These are phyloP conservation scores for Oryzias woworae DNA, from an alignment of 2,113 vertebrate species.

Conservation along the genomic window DNA sequence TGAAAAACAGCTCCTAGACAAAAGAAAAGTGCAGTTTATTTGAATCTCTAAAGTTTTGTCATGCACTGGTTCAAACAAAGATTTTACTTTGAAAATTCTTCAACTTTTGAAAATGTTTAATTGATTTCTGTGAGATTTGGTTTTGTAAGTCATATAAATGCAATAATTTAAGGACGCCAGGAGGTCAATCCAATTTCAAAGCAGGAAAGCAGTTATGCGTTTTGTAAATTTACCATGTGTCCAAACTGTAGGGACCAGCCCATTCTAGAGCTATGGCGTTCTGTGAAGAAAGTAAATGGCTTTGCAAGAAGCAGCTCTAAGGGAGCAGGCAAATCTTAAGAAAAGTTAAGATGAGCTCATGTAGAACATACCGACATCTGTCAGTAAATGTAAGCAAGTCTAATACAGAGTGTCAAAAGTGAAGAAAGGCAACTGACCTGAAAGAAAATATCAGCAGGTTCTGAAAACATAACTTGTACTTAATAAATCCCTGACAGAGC, in stretches of 20 bases:
- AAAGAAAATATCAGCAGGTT: too few relatives aligned
- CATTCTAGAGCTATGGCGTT: background rate
- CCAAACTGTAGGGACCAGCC: constrained; percentile 4
- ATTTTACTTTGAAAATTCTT: constrained; percentile 12
- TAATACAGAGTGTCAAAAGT: too few relatives aligned
- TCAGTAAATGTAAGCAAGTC: background rate
- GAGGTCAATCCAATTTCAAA: constrained; percentile 27
- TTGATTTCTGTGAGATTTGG: constrained; percentile 27
- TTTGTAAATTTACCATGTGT: constrained; percentile 7
- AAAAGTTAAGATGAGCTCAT: background rate
- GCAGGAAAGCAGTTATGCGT: constrained; percentile 7
- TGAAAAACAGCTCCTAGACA: constrained; percentile 16
- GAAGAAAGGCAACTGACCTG: too few relatives aligned
- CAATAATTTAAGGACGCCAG: constrained; percentile 4
- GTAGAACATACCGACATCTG: background rate
- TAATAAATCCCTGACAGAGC: background rate
- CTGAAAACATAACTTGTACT: background rate
- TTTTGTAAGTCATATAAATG: constrained; percentile 5
- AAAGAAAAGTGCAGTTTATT: constrained; percentile 17
- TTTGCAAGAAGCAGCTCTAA: background rate
- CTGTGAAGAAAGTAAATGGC: background rate
- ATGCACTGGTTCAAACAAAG: constrained; percentile 16
- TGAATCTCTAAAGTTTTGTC: constrained; percentile 14
- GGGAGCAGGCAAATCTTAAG: too few relatives aligned
- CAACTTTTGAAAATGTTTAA: background rate